Evolutionary conservation across 2,113 vertebrate species (phyloP), one percentile per base, ranked within the genome.

Genomic region (Vombatus ursinus): DNA sequence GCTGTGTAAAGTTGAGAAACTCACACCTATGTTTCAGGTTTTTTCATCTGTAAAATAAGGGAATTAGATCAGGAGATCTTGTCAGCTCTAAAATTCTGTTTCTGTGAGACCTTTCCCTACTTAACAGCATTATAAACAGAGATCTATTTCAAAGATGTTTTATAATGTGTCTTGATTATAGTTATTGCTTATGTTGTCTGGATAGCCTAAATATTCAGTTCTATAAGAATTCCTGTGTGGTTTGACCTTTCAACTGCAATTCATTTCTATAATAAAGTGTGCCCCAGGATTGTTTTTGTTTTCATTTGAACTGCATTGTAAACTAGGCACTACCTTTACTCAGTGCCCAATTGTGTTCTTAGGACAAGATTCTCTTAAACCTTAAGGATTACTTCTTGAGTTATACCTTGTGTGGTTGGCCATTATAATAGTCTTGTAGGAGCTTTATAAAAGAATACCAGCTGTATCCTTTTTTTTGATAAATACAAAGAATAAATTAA

Each of bases 401-500:
- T 44, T 84, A 44, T 49, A 9, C 90, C 93, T 3, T 77, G 31
- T 61, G 11, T 94, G 53, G 5, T 50, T 94, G 48, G 94, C 22
- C 11, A 50, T 93, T 12, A 47, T 91, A 92, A 92, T 57, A 92
- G 31, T 90, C 52, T 91, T 90, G 91, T 95, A 94, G 95, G 12
- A 89, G 93, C 94, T n/a, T 94, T 48, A 77, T n/a, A 44, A 84
- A 84, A 84, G 68, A 44, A 84, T 84, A 61, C 48, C 94, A 91
- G 25, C 44, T 96, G 2, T 96, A 94, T 92, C 93, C 95, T 90
- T 95, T 92, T 61, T 96, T 93, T 98, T 98, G n/a, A 28, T 94
- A 97, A 97, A 95, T 37, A 53, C 96, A 96, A 97, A 94, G 50
- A 25, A 94, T 91, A 19, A 96, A 23, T 44, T 84, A 84, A 84